Evolutionary conservation across 2,113 vertebrate genomes (phyloP), one percentile per base, ranked within the genome.

Genomic region (Danio rerio): DNA sequence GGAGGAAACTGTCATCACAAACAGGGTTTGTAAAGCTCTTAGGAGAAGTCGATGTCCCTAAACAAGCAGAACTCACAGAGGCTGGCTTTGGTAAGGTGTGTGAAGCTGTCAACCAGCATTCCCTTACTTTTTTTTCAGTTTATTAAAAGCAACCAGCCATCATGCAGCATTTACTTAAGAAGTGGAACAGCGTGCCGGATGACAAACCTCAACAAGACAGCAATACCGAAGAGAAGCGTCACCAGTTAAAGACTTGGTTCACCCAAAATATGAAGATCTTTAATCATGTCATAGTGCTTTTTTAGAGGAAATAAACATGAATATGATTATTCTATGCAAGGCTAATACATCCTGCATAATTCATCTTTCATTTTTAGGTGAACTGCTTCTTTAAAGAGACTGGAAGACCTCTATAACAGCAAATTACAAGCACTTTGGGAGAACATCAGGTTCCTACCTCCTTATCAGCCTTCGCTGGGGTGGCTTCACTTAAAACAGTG

Each of bases 371-470:
- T n/a, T 68, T 72, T 55, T 31, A 9, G 21, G 8, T n/a, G n/a
- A 75, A 58, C 40, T 61, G 9, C 8, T 52, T 12, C 11, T 52
- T 13, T 31, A 21, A 75, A 18, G 55, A 31, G 3, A 45, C 40
- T 74, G 52, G 7, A 9, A 31, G 15, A 42, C 9, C 15, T 53
- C 31, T 56, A 43, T 74, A 56, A 43, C 9, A 74, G 31, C 53
- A 58, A 1, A 74, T 74, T n/a, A n/a, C 53, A 52, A 80, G 12
- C 42, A 70, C 13, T 58, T 6, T 59, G n/a, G 18, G 43, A 70
- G 7, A 49, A 81, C 13, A n/a, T 40, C 0, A 15, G 11, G 11
- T 61, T 80, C 92, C 69, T 89, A 96, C 95, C 95, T 96, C 93
- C 73, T 93, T 96, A 84, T 93, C 93, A 7, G 91, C 91, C 15